Base-by-base conservation (phyloP, 2,797 vertebrate species). In the Otolemur crassicaudatus region DNA sequence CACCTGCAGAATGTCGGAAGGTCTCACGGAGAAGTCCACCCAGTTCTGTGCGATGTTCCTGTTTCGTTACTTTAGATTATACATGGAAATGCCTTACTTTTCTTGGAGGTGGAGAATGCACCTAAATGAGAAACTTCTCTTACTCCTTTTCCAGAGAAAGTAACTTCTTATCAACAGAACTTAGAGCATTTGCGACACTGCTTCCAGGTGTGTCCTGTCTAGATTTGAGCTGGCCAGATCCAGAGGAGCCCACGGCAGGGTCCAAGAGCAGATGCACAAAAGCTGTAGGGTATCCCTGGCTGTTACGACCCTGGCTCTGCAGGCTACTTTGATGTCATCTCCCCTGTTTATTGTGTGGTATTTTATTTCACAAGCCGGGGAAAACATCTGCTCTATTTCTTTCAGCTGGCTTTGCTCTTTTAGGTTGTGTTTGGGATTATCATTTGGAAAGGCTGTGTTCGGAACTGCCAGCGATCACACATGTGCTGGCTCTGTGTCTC, bases 311-410 rank as follows among this genome's bases (percentile, higher is more conserved):
- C 43, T 9, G 73, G 40, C 70, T 80, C 90, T 82, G 46, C 23
- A 23, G 43, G 77, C 31, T 0, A 43, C 73, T 94, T 91, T 91
- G 84, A 96, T 80, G 69, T 94, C 94, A 37, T 72, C 72, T 90
- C 43, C 73, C 3, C 17, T 12, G 56, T 80, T 96, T 84, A 46
- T 61, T 81, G 46, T 37, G 56, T 65, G 34, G 46, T 75, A 34
- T 91, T 93, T 91, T 58, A 73, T 76, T 97, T 95, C 73, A 90
- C 72, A 87, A 92, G 73, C n/a, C n/a, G 4, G 13, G 16, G 31
- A 61, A 89, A 87, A 77, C 49, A 93, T 81, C 91, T 95, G 91
- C 70, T 43, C 53, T 40, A n/a, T 79, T 94, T 87, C 83, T 90
- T 83, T 89, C 61, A 81, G 46, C 91, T 77, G 91, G 46, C 73